These are phyloP conservation scores for Mayetiola destructor DNA, from an alignment of 2,888 invertebrate species.

Conservation along the genomic window DNA sequence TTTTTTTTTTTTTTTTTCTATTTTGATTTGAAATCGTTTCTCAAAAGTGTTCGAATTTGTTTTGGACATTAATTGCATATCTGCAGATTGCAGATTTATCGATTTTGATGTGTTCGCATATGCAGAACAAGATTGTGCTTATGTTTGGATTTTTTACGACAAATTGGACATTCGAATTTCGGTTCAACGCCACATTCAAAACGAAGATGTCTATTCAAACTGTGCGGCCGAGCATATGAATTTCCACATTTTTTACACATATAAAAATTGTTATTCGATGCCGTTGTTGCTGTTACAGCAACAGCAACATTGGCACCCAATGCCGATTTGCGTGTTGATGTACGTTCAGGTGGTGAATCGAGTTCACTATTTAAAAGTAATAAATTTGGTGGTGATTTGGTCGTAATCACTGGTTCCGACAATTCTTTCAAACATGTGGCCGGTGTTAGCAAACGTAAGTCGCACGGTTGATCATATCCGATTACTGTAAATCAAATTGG, in stretches of 20 bases:
- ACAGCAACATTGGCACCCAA: slow-evolving; percentile 14
- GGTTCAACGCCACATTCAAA: slow-evolving; percentile 48
- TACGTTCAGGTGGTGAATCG: background rate
- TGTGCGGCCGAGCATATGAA: slow-evolving; percentile 42
- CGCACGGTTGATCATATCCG: slow-evolving; percentile 29
- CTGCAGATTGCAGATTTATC: too few species aligned
- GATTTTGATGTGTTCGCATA: slow-evolving; percentile 29
- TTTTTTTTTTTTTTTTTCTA: too few species aligned
- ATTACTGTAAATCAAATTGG: background rate
- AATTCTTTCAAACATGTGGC: slow-evolving; percentile 26
- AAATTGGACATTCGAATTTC: slow-evolving; percentile 45
- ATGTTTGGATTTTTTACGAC: slow-evolving; percentile 43
- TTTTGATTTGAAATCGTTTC: too few species aligned
- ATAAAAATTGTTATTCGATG: slow-evolving; percentile 10
- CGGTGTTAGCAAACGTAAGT: slow-evolving; percentile 28
- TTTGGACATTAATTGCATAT: too few species aligned
- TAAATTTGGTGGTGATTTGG: slow-evolving; percentile 15
- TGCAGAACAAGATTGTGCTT: slow-evolving; percentile 37
- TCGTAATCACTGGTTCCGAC: slow-evolving; percentile 16
- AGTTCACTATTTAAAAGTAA: background rate
- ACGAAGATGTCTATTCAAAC: slow-evolving; percentile 41
- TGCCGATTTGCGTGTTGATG: slow-evolving; percentile 16
- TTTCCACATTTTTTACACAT: slow-evolving; percentile 41
- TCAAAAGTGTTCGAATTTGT: too few species aligned
- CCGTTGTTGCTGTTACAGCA: slow-evolving; percentile 18